phyloP scores from a whole-genome alignment of 2,113 vertebrate species.

The Psittacus erithacus region DNA sequence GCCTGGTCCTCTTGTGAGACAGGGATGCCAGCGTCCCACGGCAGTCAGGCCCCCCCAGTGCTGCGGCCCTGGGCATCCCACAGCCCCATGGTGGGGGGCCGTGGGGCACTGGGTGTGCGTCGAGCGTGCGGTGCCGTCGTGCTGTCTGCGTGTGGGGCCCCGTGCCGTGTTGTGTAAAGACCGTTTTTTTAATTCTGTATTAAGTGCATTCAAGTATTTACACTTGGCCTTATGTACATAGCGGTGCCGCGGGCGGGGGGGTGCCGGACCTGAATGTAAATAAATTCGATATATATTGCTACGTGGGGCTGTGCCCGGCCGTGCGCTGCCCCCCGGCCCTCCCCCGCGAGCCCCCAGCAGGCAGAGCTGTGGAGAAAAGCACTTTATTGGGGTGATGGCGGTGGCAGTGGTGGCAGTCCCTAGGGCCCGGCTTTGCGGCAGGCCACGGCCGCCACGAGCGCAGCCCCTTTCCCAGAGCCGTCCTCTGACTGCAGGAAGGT shows the following conservation, averaged over 20 bases:
- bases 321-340: background rate
- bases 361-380: background rate
- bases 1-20: background rate
- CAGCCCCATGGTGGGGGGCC: background rate
- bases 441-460: conserved; percentile 85
- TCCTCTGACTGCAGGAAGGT: conserved; percentile 83
- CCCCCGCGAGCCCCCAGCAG: background rate
- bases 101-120: conserved; percentile 73
- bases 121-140: conserved; percentile 77
- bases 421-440: background rate
- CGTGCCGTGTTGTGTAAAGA: conserved; percentile 76
- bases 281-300: conserved; percentile 89
- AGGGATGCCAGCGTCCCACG: background rate
- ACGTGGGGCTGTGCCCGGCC: conserved; percentile 24
- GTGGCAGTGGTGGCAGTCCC: background rate
- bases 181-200: conserved; percentile 85
- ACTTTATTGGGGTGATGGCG: background rate
- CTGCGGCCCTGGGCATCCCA: background rate
- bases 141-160: conserved; percentile 74
- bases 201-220: conserved; percentile 85
- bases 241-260: conserved; percentile 77
- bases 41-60: background rate
- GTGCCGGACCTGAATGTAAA: conserved; percentile 85
- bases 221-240: conserved; percentile 89
- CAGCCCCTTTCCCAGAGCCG: conserved; percentile 87